Evolutionary conservation across 1,140 invertebrate species (phyloP).

Genomic region (Mylabris phalerata): DNA sequence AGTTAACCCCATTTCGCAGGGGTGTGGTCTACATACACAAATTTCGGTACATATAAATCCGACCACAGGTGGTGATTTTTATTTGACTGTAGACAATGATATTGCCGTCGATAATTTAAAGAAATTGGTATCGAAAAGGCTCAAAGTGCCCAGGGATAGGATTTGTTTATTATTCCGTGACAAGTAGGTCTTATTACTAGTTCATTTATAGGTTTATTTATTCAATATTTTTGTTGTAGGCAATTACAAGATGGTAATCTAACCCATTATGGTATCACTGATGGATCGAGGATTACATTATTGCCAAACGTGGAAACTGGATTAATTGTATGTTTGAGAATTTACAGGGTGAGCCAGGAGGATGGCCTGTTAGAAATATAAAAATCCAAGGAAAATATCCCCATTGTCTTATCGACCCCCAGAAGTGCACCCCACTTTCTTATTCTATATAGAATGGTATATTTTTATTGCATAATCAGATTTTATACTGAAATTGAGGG

Average conservation of each 20-base stretch:
- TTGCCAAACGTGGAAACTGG: slow-evolving; percentile 91
- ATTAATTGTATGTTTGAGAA: slow-evolving; percentile 60
- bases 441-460: too few relatives aligned
- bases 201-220: not conserved
- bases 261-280: slow-evolving; percentile 76
- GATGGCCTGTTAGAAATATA: too few relatives aligned
- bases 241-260: slow-evolving; percentile 81
- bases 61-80: slow-evolving; percentile 85
- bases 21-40: slow-evolving; percentile 61
- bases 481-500: too few relatives aligned
- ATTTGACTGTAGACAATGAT: slow-evolving; percentile 67
- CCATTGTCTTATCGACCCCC: too few relatives aligned
- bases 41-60: slow-evolving; percentile 79
- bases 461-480: too few relatives aligned
- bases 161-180: slow-evolving; percentile 86
- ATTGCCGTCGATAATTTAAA: slow-evolving; percentile 83
- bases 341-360: too few relatives aligned
- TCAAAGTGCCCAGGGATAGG: slow-evolving; percentile 86
- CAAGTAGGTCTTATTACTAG: slow-evolving; percentile 57
- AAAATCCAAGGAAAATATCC: too few relatives aligned
- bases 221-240: slow-evolving; percentile 51
- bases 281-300: slow-evolving; percentile 81
- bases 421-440: too few relatives aligned
- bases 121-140: slow-evolving; percentile 82
- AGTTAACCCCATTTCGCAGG: slow-evolving; percentile 43